These are phyloP conservation scores for Lordiphosa fenestrarum DNA, from an alignment of 2,888 invertebrate genomes.

Conservation along the genomic window DNA sequence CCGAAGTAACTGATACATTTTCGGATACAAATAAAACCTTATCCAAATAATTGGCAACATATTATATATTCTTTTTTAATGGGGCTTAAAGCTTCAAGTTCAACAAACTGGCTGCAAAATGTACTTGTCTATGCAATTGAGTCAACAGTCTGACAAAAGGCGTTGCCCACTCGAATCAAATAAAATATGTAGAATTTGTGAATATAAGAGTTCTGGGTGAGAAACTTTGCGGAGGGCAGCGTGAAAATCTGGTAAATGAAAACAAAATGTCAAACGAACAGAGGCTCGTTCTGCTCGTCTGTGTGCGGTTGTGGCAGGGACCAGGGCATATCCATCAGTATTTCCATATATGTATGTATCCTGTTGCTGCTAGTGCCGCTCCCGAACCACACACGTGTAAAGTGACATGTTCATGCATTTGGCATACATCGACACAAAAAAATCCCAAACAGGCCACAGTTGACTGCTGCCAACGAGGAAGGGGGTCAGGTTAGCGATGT, in stretches of 20 bases:
- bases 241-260: slow-evolving; percentile 69
- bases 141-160: too few species aligned
- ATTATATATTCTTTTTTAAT: not conserved
- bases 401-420: slow-evolving; percentile 9
- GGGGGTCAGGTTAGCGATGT: too few species aligned
- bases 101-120: not conserved
- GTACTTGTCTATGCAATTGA: too few species aligned
- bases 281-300: not conserved
- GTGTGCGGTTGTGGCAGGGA: slow-evolving; percentile 1
- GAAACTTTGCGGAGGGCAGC: slow-evolving; percentile 33
- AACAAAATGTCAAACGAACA: slow-evolving; percentile 57
- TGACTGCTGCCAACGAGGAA: not conserved
- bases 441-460: not conserved
- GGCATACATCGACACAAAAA: slow-evolving; percentile 39
- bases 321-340: slow-evolving; percentile 29
- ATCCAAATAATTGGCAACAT: not conserved
- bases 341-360: slow-evolving; percentile 14
- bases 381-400: slow-evolving; percentile 4
- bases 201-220: slow-evolving; percentile 36
- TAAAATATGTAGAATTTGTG: slow-evolving; percentile 24
- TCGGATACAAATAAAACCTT: not conserved
- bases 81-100: slow-evolving; percentile 4
- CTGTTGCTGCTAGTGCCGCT: slow-evolving; percentile 12
- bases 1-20: slow-evolving; percentile 1
- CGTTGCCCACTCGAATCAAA: too few species aligned